Evolutionary conservation across 2,888 invertebrate species (phyloP), one percentile per base, ranked within the genome.

Genomic region (Muscina levida): DNA sequence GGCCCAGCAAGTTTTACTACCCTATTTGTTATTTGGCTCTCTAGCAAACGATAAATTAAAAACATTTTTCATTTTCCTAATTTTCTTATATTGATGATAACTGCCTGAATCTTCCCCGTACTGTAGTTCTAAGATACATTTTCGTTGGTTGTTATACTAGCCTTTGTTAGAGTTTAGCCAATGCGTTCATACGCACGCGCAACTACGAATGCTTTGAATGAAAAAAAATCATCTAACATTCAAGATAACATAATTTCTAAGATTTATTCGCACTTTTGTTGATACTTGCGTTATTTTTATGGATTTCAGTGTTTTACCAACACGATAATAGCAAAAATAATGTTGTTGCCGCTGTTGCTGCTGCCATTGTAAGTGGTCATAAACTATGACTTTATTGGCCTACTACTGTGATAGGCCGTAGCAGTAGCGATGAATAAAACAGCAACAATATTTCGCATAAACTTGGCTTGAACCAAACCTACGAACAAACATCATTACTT

Each of bases 301-400:
- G 44, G 53, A 39, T 67, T 68, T 57, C 11, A 17, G 37, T 57
- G 37, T 59, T 53, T 13, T 24, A 11, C 22, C 53, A 31, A 59
- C 39, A 19, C 11, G 62, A 62, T 62, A 19, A 62, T 42, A 42
- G 39, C 22, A 39, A 62, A 13, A 2, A 62, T 39, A 13, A 15
- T 19, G 59, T 37, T 62, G 62, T 62, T 37, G 39, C 22, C 24
- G 70, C 5, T 73, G 13, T 19, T 62, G 42, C 26, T 39, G 15
- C 13, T 22, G 37, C 48, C 57, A 17, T 71, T 17, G 59, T 65
- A 72, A 75, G 24, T 79, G 79, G 13, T 26, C 76, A 79, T 79
- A 76, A 79, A 79, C 67, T 57, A 76, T 80, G 72, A 70, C 70
- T 80, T 80, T 76, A 80, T 76, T 80, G 72, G 76, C 57, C 76